phyloP scores from a whole-genome alignment of 2,797 vertebrate genomes.

The Acanthurus leucopareius region DNA sequence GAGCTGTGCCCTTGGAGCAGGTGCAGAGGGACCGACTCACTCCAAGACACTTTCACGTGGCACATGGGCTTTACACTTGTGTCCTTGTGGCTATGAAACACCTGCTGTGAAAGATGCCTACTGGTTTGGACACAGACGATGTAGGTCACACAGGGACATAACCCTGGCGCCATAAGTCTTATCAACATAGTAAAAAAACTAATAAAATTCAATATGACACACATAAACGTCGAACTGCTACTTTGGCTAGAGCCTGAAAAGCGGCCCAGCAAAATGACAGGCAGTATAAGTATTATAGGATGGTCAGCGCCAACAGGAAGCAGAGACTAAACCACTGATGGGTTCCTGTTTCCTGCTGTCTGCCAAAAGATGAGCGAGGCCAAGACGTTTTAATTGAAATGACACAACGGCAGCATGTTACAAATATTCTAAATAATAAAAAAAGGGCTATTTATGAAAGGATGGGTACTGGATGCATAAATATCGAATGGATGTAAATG shows the following conservation, averaged over 20 bases:
- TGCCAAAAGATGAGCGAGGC: slow-evolving; percentile 1
- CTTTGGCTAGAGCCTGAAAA: neutral
- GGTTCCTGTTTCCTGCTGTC: slow-evolving; percentile 19
- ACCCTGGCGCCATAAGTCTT: neutral
- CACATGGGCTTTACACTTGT: slow-evolving; percentile 14
- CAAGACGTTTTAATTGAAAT: neutral
- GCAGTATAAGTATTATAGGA: neutral
- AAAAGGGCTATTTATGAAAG: neutral
- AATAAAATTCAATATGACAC: neutral
- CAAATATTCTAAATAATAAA: neutral
- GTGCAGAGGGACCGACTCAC: slow-evolving; percentile 8
- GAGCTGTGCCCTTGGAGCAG: slow-evolving; percentile 15
- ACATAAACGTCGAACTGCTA: neutral
- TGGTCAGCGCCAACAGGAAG: slow-evolving; percentile 8
- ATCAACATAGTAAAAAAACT: neutral
- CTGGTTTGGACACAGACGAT: neutral
- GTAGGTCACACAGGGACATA: neutral
- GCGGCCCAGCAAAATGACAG: neutral
- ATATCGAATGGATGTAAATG: neutral
- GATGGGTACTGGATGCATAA: neutral
- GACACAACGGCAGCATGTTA: neutral
- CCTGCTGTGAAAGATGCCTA: slow-evolving; percentile 12
- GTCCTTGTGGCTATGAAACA: neutral
- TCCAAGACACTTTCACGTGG: slow-evolving; percentile 11
- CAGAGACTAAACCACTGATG: neutral